Evolutionary conservation across 2,888 invertebrate species (phyloP), one percentile per base, ranked within the genome.

Genomic region (Elysia crispata): DNA sequence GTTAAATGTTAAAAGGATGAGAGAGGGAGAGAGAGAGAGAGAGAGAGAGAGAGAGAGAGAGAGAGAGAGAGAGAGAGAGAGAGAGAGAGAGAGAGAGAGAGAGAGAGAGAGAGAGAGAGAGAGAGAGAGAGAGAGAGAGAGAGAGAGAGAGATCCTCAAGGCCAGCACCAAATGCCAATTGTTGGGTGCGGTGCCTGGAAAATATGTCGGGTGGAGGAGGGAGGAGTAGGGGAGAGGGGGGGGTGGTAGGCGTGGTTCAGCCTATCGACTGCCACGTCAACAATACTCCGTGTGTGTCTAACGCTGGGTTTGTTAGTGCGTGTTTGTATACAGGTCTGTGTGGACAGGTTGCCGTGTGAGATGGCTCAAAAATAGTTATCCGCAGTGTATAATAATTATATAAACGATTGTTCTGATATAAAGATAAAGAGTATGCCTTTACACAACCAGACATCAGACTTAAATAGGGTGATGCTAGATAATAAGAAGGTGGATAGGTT

Each of bases 11-110:
- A 28, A 28, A 30, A 30, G 11, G 31, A 31, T 30, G 67, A 23
- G n/a, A 41, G 73, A 50, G 25, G 11, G 23, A 50, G 54, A 25
- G 20, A 30, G 73, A 50, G 60, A 75, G 75, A 75, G 60, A 54
- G 28, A 18, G 66, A 66, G 66, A 25, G 5, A 66, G 18, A 66
- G 66, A 28, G 8, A 66, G 66, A 6, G 25, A 54, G 60, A 57
- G 31, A 13, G 20, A 67, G 18, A n/a, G 49, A 23, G 23, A 25
- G 62, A 64, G 75, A 25, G 23, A 30, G 28, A 25, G 20, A 28
- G 73, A 54, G 1, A 13, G 30, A 23, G 25, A 54, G 30, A 54
- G 73, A 30, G 25, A 73, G 30, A 70, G 3, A 70, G 20, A 33
- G 70, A 30, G 57, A 25, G 54, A 0, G 28, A 41, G 41, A 41